Percentiles rank a stretch among this genome's conserved stretches.
Evolutionary conservation across 2,113 vertebrate genomes (phyloP).

Genomic region (Capreolus pygargus): DNA sequence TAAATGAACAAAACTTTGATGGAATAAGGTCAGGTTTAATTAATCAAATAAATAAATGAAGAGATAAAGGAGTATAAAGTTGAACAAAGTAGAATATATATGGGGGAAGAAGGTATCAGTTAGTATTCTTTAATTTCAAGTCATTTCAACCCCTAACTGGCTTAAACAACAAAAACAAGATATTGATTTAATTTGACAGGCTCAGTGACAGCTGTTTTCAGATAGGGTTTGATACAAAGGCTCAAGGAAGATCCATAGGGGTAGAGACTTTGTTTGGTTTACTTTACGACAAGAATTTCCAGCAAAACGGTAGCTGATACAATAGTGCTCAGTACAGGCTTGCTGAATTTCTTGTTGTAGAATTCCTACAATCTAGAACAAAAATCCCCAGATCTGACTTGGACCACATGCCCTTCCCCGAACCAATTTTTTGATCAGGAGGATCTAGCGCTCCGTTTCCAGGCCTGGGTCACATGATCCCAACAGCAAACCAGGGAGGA

Average conservation of each 20-base stretch:
- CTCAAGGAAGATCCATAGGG: not conserved
- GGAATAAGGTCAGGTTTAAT: not conserved
- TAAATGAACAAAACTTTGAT: not conserved
- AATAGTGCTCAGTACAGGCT: not conserved
- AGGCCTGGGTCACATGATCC: not conserved
- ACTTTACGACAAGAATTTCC: not conserved
- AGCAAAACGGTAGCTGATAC: not conserved
- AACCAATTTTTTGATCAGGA: not conserved
- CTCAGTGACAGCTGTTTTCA: not conserved
- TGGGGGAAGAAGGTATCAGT: not conserved
- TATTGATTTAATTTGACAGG: not conserved
- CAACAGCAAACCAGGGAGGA: not conserved
- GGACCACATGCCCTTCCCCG: not conserved
- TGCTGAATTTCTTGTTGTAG: not conserved
- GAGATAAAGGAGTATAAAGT: not conserved
- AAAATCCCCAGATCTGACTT: not conserved
- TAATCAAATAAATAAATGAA: slow-evolving; percentile 23
- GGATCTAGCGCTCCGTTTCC: not conserved
- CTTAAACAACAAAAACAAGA: not conserved
- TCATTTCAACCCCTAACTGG: not conserved
- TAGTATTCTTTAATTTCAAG: not conserved
- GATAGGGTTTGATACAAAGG: not conserved
- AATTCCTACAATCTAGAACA: not conserved
- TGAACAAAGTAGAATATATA: not conserved
- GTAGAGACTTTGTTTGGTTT: not conserved